Conservation (phyloP, 2,113 vertebrate species). For the Prionailurus bengalensis region DNA sequence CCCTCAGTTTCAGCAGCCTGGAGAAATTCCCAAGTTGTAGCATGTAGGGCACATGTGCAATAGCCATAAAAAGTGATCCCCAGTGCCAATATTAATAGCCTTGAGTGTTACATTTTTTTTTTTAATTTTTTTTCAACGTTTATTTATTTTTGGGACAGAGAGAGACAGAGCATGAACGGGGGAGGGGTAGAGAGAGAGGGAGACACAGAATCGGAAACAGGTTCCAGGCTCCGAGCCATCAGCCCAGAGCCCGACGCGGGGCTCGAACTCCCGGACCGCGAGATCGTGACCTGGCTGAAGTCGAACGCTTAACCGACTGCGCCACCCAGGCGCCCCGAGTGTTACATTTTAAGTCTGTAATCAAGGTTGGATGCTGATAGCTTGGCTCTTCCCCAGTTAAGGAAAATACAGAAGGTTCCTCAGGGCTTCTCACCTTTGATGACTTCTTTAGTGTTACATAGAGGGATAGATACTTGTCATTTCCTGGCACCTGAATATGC, state of each 20-base stretch:
- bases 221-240: too few species aligned
- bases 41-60: not conserved
- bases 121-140: too few species aligned
- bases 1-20: not conserved
- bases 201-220: too few species aligned
- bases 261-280: too few species aligned
- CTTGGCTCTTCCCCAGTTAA: not conserved
- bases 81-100: not conserved
- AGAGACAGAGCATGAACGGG: too few species aligned
- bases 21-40: constrained; percentile 16
- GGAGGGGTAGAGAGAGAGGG: too few species aligned
- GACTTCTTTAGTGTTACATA: not conserved
- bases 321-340: not conserved
- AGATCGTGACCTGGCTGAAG: too few species aligned
- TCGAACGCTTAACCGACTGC: too few species aligned
- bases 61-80: not conserved
- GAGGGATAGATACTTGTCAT: not conserved
- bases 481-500: not conserved
- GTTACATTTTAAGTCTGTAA: not conserved
- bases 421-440: not conserved
- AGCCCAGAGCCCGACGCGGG: too few species aligned
- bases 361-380: not conserved
- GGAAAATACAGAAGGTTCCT: not conserved
- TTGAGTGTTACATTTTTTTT: not conserved
- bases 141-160: too few species aligned